Conservation (phyloP, 2,888 invertebrate species). For the Deilephila porcellus region DNA sequence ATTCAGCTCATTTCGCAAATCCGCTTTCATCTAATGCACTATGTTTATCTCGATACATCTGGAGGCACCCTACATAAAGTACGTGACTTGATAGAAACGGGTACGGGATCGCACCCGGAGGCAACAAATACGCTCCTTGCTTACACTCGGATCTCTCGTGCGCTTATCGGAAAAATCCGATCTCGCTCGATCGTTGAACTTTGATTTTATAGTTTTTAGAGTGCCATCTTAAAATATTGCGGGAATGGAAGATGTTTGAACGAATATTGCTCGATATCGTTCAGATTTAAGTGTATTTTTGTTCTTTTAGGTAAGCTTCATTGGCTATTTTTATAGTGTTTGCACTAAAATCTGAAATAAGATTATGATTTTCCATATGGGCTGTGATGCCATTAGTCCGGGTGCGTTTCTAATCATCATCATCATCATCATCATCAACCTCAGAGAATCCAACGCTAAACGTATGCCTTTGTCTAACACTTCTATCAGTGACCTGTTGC, state of each 20-base stretch:
- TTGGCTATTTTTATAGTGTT: background rate
- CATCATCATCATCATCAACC: too few species aligned
- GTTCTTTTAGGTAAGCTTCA: background rate
- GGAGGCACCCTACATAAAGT: conserved; percentile 29
- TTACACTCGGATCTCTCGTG: conserved; percentile 45
- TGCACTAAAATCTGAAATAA: too few species aligned
- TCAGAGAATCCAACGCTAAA: too few species aligned
- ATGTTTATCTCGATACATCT: conserved; percentile 45
- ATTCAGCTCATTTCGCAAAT: conserved; percentile 12
- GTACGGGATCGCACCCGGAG: conserved; percentile 39
- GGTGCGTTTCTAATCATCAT: too few species aligned
- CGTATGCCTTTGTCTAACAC: too few species aligned
- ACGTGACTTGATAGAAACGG: conserved; percentile 32
- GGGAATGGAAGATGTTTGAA: conserved; percentile 18
- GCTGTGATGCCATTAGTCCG: too few species aligned
- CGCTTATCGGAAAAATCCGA: conserved; percentile 51
- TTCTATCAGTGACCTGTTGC: too few species aligned
- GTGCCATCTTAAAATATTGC: conserved; percentile 32
- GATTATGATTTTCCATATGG: too few species aligned
- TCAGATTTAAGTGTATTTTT: background rate
- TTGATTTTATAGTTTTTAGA: conserved; percentile 53
- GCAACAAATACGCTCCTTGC: conserved; percentile 42
- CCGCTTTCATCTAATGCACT: conserved; percentile 41
- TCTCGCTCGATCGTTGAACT: conserved; percentile 47
- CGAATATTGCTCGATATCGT: background rate